These are phyloP conservation scores for Porites rus DNA, from an alignment of 92 coral and sea anemone genomes.

Conservation along the genomic window DNA sequence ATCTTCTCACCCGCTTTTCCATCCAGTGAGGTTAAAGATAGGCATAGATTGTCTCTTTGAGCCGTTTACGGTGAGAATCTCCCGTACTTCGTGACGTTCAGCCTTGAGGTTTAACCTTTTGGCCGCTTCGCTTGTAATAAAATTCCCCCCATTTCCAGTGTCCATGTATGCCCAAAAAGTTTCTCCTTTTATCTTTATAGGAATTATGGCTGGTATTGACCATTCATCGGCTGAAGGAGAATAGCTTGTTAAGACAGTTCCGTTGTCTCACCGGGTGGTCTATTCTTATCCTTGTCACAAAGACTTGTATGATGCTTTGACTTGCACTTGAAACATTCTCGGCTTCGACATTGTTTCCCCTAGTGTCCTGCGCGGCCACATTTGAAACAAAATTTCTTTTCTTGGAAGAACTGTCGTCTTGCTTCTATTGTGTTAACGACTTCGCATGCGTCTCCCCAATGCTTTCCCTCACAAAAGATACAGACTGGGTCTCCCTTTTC, in stretches of 20 bases:
- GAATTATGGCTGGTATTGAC: constrained; percentile 73
- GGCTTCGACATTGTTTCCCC: background rate
- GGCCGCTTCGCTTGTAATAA: constrained; percentile 21
- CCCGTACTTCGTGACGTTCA: constrained; percentile 57
- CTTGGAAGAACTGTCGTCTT: no score
- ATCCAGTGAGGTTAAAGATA: no score
- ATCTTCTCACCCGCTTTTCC: no score
- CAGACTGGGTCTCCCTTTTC: no score
- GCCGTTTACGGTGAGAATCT: constrained; percentile 67
- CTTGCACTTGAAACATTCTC: no score
- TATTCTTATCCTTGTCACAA: constrained; percentile 35
- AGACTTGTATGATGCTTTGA: constrained; percentile 49
- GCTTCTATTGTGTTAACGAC: constrained; percentile 26
- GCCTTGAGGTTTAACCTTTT: background rate
- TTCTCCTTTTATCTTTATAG: constrained; percentile 39
- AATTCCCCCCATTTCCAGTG: constrained; percentile 72
- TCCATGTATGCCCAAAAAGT: constrained; percentile 72
- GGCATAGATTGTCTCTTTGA: background rate
- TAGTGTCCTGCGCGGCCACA: constrained; percentile 59
- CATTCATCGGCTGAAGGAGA: constrained; percentile 48
- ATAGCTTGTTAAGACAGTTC: constrained; percentile 39
- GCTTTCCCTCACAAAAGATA: constrained; percentile 34
- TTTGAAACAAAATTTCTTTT: background rate
- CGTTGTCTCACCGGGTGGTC: no score
- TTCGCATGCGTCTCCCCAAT: constrained; percentile 14